Evolutionary conservation across 2,888 invertebrate species (phyloP), one percentile per base, ranked within the genome.

Genomic region (Eumerus sabulonum): DNA sequence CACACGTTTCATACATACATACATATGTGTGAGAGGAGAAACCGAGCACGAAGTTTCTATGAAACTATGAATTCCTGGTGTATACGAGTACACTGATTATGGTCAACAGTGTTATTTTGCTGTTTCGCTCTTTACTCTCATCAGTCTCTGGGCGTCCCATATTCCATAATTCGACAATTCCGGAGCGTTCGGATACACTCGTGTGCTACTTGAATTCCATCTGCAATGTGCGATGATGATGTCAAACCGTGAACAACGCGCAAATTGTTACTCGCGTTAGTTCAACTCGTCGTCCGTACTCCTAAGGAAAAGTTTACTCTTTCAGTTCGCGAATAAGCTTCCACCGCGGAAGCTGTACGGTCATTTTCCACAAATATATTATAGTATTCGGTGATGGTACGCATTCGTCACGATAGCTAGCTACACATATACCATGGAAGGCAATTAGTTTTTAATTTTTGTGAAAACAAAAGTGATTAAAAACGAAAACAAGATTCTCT

Each of bases 291-390:
- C n/a, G n/a, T n/a, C n/a, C n/a, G n/a, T 27, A 27, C 27, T 27
- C 27, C 7, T 14, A 35, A 53, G 35, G 18, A 57, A 48, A 17
- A 56, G 66, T 45, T 56, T 2, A 7, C 76, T 76, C 59, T 70
- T 73, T 74, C 44, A 79, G 79, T 79, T 70, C 53, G 73, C 64
- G 63, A 64, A 57, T 51, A 59, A 56, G 60, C 63, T 64, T 74
- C 68, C 64, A 54, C 36, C 63, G 48, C 45, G 64, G 63, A 74
- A 79, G 79, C 73, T 79, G 79, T 64, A 64, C 18, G 38, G 27
- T 59, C 68, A 0, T 38, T 40, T 14, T 40, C 5, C 11, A 40
- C 3, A 11, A 11, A 11, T 54, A 27, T 42, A 44, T 38, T 45
- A 13, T 44, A 45, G 68, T 64, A 19, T 36, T 53, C 36, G 7